phyloP scores from a whole-genome alignment of 2,888 invertebrate genomes.

The Euclidia mi region DNA sequence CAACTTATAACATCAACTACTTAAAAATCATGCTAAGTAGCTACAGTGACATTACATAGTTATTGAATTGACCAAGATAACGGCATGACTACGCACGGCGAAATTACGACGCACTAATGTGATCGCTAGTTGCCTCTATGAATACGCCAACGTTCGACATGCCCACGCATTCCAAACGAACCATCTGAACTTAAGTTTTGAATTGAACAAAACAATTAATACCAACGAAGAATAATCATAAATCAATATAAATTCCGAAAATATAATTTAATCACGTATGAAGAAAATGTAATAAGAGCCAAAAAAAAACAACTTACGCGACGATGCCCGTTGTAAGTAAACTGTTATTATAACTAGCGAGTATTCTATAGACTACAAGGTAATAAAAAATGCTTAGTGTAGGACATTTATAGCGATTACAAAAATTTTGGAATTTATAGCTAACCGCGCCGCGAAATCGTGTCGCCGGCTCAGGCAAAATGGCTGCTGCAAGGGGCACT shows the following conservation, averaged over 20 bases:
- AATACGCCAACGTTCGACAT: constrained; percentile 57
- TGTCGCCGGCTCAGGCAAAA: constrained; percentile 90
- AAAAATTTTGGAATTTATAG: constrained; percentile 67
- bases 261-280: constrained; percentile 68
- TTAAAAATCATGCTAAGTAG: constrained; percentile 29
- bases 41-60: constrained; percentile 62
- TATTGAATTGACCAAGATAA: constrained; percentile 85
- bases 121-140: constrained; percentile 65
- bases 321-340: constrained; percentile 38
- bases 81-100: constrained; percentile 82
- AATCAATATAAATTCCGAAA: constrained; percentile 62
- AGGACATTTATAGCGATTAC: constrained; percentile 50
- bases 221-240: constrained; percentile 23
- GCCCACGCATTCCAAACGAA: constrained; percentile 59
- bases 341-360: constrained; percentile 35
- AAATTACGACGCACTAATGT: constrained; percentile 85
- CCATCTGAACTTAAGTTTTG: constrained; percentile 24
- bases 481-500: constrained; percentile 91
- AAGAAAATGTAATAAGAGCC: constrained; percentile 65
- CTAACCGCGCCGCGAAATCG: constrained; percentile 86
- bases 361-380: constrained; percentile 31
- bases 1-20: constrained; percentile 35
- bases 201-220: constrained; percentile 21
- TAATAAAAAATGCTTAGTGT: constrained; percentile 31
- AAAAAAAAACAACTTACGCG: constrained; percentile 74